A percentile compares a stretch with the other conserved stretches of the same genome.
Conservation (phyloP, 2,797 vertebrate genomes). For the Pangasius larnaudii region DNA sequence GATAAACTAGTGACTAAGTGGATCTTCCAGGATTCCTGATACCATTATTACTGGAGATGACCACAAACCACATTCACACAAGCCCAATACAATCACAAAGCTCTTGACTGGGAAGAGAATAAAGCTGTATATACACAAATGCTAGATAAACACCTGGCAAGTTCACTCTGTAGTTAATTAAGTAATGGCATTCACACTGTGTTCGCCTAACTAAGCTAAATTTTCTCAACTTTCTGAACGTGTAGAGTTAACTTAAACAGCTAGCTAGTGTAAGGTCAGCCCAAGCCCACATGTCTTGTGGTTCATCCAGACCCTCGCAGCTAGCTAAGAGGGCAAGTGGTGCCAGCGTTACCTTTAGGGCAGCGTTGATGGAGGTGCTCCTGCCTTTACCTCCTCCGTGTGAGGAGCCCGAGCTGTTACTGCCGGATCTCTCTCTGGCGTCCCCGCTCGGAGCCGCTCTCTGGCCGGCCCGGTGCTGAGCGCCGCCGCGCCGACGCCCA, state of each 20-base stretch:
- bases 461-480: constrained; percentile 76
- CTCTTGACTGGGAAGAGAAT: background rate
- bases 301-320: background rate
- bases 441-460: constrained; percentile 75
- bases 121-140: background rate
- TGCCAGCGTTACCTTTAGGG: constrained; percentile 70
- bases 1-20: background rate
- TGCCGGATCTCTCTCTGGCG: constrained; percentile 81
- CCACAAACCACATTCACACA: background rate
- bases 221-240: background rate
- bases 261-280: background rate
- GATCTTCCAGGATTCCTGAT: background rate
- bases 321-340: no score
- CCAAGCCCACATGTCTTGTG: background rate
- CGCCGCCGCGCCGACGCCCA: constrained; percentile 77
- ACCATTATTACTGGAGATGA: background rate
- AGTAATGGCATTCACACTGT: background rate
- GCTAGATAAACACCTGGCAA: background rate
- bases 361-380: constrained; percentile 66
- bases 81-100: background rate
- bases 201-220: background rate
- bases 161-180: background rate
- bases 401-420: constrained; percentile 84
- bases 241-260: background rate
- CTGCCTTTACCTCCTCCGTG: constrained; percentile 81